Base-by-base conservation (phyloP, 2,888 invertebrate genomes). In the Limnephilus marmoratus region DNA sequence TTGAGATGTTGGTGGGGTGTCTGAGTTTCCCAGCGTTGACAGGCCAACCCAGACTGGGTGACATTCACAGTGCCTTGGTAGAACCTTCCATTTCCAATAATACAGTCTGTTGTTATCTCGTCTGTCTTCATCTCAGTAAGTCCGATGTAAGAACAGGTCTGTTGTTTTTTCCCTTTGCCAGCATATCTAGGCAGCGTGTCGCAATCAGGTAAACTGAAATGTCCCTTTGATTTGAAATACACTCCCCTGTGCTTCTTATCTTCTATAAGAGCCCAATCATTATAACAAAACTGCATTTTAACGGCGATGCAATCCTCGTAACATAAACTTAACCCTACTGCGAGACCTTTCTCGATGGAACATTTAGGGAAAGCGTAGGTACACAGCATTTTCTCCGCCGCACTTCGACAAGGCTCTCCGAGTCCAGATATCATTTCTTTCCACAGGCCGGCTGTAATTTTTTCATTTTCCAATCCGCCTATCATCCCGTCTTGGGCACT, bases 251-350 rank as follows among this genome's bases (percentile, higher is more conserved):
- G 97, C 95, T 98, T 99, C 95, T 98, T 98, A 94, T 98, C 98
- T 95, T 99, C 98, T 91, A 99, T 97, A 92, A 98, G 96, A 41
- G 98, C 98, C 99, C 99, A 99, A 95, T 99, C 98, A 94, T 98
- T 98, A 95, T 98, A 98, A 95, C 99, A 99, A 95, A 99, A 98
- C 94, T 98, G 97, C 95, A 98, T 97, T 95, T 98, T 98, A 45
- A 99, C 98, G 91, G 99, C 99, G 95, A 98, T 97, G 95, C 99
- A 99, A 95, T 99, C 99, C 96, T 99, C 99, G 94, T 98, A 98
- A 95, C 99, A 99, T 9, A 99, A 96, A 7, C 98, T 98, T 92
- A 98, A 96, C 90, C 97, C 97, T 93, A 97, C 96, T 5, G 98
- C 97, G 92, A 97, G 96, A 90, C 97, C 97, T 94, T 96, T 96